Evolutionary conservation across 35 echinoderm and acorn worm species (phyloP).

Genomic region (Ophiothrix spiculata): DNA sequence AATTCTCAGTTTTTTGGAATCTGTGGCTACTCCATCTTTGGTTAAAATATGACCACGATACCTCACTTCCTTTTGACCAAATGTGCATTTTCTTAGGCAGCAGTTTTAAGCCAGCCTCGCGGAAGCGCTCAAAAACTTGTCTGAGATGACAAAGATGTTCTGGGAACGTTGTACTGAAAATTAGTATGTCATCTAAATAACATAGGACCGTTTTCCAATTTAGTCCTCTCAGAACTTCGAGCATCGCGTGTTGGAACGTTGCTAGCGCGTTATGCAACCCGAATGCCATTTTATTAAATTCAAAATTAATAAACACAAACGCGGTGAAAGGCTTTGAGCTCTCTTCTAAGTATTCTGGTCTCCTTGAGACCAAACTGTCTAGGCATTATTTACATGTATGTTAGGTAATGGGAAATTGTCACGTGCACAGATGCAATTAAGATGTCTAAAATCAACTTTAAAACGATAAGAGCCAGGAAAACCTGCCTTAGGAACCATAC

Average conservation of each 20-base stretch:
- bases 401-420: neutral
- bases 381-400: neutral
- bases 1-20: conserved; percentile 23
- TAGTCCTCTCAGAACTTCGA: conserved; percentile 39
- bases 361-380: neutral
- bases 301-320: neutral
- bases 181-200: conserved; percentile 38
- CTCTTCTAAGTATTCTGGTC: neutral
- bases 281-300: neutral
- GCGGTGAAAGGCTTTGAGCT: neutral
- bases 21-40: conserved; percentile 32
- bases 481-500: neutral
- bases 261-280: conserved; percentile 35
- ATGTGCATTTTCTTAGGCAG: conserved; percentile 26
- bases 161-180: conserved; percentile 27
- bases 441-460: neutral
- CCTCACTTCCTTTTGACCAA: conserved; percentile 30
- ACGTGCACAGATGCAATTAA: neutral
- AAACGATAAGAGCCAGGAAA: too few relatives aligned
- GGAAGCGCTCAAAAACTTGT: conserved; percentile 37
- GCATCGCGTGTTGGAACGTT: conserved; percentile 35
- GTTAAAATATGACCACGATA: conserved; percentile 47
- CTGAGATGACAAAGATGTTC: too few relatives aligned
- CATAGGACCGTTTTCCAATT: conserved; percentile 29
- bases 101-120: conserved; percentile 23